Conservation (phyloP, 1,140 invertebrate species). For the Ceratoteleas bidentatus region DNA sequence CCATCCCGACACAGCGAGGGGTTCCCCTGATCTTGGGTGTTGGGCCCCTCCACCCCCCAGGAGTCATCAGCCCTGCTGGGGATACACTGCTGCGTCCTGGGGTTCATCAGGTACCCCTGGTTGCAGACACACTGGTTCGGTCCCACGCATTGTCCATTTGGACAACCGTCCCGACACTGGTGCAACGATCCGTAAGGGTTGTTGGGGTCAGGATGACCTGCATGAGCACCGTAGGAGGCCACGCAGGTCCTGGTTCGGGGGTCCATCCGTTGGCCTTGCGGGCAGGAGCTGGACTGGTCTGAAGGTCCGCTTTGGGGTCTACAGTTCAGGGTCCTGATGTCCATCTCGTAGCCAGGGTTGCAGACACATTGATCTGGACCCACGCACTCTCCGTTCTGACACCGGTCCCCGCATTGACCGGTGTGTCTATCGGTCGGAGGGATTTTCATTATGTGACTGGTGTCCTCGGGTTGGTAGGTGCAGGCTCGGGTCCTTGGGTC, state of each 20-base stretch:
- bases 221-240: too few relatives aligned
- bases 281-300: too few relatives aligned
- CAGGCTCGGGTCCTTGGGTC: not conserved
- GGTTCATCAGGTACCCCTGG: slow-evolving; percentile 69
- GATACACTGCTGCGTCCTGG: slow-evolving; percentile 8
- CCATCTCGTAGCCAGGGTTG: slow-evolving; percentile 70
- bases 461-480: not conserved
- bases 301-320: too few relatives aligned
- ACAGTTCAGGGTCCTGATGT: slow-evolving; percentile 8
- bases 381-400: slow-evolving; percentile 60
- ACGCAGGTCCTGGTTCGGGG: not conserved
- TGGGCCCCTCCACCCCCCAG: too few relatives aligned
- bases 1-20: slow-evolving; percentile 41
- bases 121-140: slow-evolving; percentile 68
- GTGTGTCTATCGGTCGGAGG: slow-evolving; percentile 11
- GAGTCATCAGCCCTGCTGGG: not conserved
- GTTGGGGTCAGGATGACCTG: too few relatives aligned
- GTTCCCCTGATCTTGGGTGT: not conserved
- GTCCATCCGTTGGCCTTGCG: too few relatives aligned
- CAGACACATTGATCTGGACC: slow-evolving; percentile 67
- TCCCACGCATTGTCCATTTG: slow-evolving; percentile 63
- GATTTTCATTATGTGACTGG: not conserved
- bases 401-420: slow-evolving; percentile 65
- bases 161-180: slow-evolving; percentile 52
- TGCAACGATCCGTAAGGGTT: too few relatives aligned